Conservation (phyloP, 2,797 vertebrate species). For the Dipus sagitta region DNA sequence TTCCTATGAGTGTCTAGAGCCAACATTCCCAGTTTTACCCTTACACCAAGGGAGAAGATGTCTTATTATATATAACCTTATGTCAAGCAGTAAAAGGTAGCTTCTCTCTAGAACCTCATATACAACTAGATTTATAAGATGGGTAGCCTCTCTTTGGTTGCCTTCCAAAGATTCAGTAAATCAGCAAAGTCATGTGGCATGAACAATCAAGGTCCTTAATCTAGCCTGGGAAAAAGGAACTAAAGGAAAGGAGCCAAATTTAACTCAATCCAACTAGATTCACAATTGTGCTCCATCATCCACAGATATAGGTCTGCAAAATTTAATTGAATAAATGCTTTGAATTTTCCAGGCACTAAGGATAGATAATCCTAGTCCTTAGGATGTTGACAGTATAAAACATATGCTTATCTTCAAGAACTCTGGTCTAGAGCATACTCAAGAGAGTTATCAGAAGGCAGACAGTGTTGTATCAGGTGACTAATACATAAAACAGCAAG, state of each 20-base stretch:
- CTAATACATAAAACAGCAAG: background rate
- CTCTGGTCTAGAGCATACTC: background rate
- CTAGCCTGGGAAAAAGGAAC: background rate
- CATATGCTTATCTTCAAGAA: background rate
- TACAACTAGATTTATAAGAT: constrained; percentile 18
- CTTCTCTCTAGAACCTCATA: constrained; percentile 21
- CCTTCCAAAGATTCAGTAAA: constrained; percentile 35
- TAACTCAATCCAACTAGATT: constrained; percentile 38
- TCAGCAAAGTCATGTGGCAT: constrained; percentile 38
- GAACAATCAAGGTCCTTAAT: constrained; percentile 8
- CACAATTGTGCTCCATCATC: background rate
- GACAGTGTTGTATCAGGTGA: background rate
- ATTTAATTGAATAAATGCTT: background rate
- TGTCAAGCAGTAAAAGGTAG: constrained; percentile 1
- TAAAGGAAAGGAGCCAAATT: background rate
- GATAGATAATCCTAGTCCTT: background rate
- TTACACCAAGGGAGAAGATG: constrained; percentile 2
- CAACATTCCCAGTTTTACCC: background rate
- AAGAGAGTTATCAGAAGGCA: background rate
- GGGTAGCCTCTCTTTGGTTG: constrained; percentile 19
- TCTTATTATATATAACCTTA: constrained; percentile 24
- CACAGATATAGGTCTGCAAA: background rate
- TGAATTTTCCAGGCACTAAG: background rate
- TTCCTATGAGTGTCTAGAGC: constrained; percentile 23
- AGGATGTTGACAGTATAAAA: background rate